Conservation (phyloP, 2,113 vertebrate species). For the Tor tambroides region DNA sequence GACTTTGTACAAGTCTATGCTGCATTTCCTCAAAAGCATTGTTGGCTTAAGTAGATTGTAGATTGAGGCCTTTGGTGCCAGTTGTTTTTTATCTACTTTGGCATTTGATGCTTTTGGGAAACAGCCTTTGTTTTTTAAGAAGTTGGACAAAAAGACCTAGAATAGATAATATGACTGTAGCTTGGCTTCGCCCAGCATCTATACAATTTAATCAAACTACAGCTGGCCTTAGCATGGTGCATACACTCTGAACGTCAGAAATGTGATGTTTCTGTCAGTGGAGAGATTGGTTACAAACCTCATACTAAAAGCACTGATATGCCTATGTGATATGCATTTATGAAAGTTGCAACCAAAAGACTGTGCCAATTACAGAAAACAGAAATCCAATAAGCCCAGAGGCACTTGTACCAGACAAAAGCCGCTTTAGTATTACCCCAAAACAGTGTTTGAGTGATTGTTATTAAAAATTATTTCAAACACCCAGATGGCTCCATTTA, state of each 20-base stretch:
- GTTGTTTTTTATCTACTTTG: not conserved
- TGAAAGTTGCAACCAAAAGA: slow-evolving; percentile 20
- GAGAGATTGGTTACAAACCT: not conserved
- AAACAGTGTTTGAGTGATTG: slow-evolving; percentile 18
- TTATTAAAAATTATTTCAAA: slow-evolving; percentile 13
- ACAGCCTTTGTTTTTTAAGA: not conserved
- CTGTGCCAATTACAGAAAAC: not conserved
- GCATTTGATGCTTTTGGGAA: not conserved
- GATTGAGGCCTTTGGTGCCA: not conserved
- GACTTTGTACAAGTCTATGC: not conserved
- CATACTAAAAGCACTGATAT: not conserved
- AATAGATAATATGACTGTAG: not conserved
- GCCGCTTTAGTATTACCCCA: not conserved
- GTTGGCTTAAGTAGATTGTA: not conserved
- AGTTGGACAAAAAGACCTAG: not conserved
- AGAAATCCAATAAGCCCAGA: slow-evolving; percentile 27
- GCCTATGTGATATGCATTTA: not conserved
- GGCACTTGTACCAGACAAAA: slow-evolving; percentile 2
- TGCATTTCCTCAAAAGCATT: not conserved
- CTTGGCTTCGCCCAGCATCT: not conserved
- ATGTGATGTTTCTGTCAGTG: not conserved
- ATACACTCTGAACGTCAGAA: not conserved
- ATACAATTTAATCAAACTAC: not conserved
- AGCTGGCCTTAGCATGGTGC: not conserved
- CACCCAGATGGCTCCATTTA: slow-evolving; percentile 20